Base-by-base conservation (phyloP, 2,113 vertebrate genomes). In the Misgurnus anguillicaudatus region DNA sequence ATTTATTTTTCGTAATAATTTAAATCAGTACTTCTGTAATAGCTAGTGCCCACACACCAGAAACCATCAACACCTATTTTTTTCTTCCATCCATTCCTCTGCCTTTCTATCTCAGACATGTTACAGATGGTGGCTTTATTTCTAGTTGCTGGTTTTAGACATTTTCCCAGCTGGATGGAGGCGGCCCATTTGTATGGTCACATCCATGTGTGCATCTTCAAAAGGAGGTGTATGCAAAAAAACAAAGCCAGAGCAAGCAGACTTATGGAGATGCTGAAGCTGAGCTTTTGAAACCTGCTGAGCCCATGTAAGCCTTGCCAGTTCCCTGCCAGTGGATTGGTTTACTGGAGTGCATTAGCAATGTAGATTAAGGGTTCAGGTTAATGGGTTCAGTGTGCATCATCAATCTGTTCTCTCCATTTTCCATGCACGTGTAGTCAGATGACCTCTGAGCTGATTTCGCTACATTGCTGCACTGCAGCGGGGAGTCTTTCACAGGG, bases 121-220 rank as follows among this genome's bases (percentile, higher is more conserved):
- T 57, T 71, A 14, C 64, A 74, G 62, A 77, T 68, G 63, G 73
- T 62, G 39, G 55, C 57, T 80, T 73, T 51, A 57, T 78, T 51
- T 72, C 68, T 72, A 39, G 60, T 48, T 36, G 39, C 61, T 72
- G 24, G 39, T 47, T 17, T 72, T 62, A 82, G 53, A 68, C 19
- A 24, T 60, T 70, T 77, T 85, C 85, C 72, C 78, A 72, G 62
- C 39, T 17, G 9, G 41, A 53, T 75, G 39, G 69, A 69, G 75
- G 81, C 55, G 68, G 84, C 78, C 74, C 47, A 78, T 82, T 81
- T 82, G 10, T 38, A 69, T 63, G 53, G 39, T 74, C 39, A 5
- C 41, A 57, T 70, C 76, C 72, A n/a, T n/a, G n/a, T n/a, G n/a
- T n/a, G n/a, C n/a, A n/a, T n/a, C n/a, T 45, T 45, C 42, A 45